These are phyloP conservation scores for Magallana angulata DNA, from an alignment of 1,140 invertebrate genomes.

Conservation along the genomic window DNA sequence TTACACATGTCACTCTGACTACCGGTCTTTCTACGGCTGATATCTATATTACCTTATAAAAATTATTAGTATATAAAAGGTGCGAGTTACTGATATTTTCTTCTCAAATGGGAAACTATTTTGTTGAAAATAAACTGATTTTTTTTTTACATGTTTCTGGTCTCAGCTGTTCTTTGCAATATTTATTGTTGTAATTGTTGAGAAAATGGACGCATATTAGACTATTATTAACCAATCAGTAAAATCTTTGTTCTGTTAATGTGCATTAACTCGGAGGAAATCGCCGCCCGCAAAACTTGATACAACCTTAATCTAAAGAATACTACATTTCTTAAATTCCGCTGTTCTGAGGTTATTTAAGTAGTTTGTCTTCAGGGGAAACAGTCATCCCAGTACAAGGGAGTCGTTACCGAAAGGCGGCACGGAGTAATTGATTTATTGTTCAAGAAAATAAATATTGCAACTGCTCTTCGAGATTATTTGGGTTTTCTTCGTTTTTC, in stretches of 20 bases:
- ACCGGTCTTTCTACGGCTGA: no score
- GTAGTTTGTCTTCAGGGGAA: background rate
- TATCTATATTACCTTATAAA: no score
- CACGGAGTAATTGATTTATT: slow-evolving; percentile 32
- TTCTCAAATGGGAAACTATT: no score
- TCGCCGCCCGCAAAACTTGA: background rate
- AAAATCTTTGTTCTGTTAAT: background rate
- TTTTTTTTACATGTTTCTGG: no score
- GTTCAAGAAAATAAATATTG: slow-evolving; percentile 28
- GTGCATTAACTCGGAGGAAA: background rate
- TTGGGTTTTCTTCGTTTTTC: background rate
- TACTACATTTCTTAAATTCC: background rate
- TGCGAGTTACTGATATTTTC: no score
- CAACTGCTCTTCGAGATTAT: slow-evolving; percentile 21
- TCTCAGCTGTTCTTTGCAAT: no score
- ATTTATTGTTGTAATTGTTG: no score
- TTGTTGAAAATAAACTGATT: no score
- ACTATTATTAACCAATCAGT: background rate
- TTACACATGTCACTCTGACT: no score
- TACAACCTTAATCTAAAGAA: background rate
- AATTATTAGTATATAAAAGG: no score
- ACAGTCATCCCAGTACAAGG: background rate
- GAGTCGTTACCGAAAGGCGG: slow-evolving; percentile 6
- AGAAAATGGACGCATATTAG: no score
- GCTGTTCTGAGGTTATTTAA: slow-evolving; percentile 6